A percentile compares a stretch with the other conserved stretches of the same genome.
These are phyloP conservation scores for Malurus splendens DNA, from an alignment of 2,797 vertebrate species.

Conservation along the genomic window DNA sequence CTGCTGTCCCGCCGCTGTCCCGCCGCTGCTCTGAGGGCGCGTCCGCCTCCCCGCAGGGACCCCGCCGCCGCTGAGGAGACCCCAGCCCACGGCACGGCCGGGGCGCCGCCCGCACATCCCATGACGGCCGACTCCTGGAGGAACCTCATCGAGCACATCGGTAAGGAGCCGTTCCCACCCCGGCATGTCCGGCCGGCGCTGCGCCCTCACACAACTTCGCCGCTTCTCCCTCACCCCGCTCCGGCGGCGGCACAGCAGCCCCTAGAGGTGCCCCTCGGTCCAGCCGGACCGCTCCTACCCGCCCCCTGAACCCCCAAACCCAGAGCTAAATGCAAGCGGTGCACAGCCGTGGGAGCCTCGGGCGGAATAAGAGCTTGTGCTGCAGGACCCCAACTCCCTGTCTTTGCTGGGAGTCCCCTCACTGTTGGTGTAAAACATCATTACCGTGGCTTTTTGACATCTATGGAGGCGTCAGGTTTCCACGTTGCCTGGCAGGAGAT, in stretches of 20 bases:
- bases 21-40: neutral
- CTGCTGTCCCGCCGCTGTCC: neutral
- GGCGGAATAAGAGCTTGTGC: neutral
- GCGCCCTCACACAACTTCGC: neutral
- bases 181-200: neutral
- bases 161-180: conserved; percentile 48
- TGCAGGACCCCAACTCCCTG: neutral
- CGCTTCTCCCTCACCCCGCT: neutral
- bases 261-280: neutral
- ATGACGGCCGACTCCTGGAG: conserved; percentile 76
- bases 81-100: conserved; percentile 12
- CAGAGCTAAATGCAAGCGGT: neutral
- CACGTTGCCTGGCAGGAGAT: neutral
- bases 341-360: too few relatives aligned
- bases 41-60: neutral
- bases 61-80: neutral
- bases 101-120: conserved; percentile 68
- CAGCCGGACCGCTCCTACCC: neutral
- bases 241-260: neutral
- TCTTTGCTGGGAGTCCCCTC: neutral
- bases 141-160: conserved; percentile 77
- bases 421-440: neutral
- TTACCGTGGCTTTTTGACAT: neutral
- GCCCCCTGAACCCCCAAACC: neutral
- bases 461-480: neutral